phyloP scores from a whole-genome alignment of 2,888 invertebrate genomes.

The Eupithecia exiguata region DNA sequence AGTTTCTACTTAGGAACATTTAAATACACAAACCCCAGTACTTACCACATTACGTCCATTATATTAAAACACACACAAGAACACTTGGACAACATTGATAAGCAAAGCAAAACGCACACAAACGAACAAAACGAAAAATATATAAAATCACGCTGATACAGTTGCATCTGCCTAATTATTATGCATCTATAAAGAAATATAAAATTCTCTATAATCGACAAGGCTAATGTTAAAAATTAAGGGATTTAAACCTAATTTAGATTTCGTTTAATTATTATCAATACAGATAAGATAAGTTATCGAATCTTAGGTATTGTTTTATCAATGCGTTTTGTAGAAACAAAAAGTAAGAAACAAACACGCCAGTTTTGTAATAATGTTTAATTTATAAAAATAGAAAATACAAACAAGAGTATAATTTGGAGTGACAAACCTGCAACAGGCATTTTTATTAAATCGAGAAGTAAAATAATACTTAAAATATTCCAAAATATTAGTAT shows the following conservation, averaged over 20 bases:
- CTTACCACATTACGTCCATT: constrained; percentile 41
- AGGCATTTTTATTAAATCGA: neutral
- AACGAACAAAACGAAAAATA: constrained; percentile 32
- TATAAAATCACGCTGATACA: neutral
- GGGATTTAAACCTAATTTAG: neutral
- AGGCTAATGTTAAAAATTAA: neutral
- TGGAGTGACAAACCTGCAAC: constrained; percentile 21
- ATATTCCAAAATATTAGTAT: neutral
- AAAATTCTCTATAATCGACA: neutral
- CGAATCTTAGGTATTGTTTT: neutral
- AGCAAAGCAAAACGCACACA: constrained; percentile 52
- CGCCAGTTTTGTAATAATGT: constrained; percentile 38
- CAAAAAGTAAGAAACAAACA: constrained; percentile 26
- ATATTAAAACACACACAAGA: constrained; percentile 24
- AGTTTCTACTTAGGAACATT: constrained; percentile 6
- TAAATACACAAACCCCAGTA: constrained; percentile 14
- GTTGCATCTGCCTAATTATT: neutral
- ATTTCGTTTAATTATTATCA: constrained; percentile 1
- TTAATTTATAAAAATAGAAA: constrained; percentile 47
- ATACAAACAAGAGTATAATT: constrained; percentile 39
- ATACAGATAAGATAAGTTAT: neutral
- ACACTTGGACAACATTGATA: constrained; percentile 37
- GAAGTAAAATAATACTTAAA: neutral
- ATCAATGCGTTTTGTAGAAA: neutral
- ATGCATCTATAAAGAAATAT: neutral